Evolutionary conservation across 2,888 invertebrate species (phyloP), one percentile per base, ranked within the genome.

Genomic region (Macrosiphum euphorbiae): DNA sequence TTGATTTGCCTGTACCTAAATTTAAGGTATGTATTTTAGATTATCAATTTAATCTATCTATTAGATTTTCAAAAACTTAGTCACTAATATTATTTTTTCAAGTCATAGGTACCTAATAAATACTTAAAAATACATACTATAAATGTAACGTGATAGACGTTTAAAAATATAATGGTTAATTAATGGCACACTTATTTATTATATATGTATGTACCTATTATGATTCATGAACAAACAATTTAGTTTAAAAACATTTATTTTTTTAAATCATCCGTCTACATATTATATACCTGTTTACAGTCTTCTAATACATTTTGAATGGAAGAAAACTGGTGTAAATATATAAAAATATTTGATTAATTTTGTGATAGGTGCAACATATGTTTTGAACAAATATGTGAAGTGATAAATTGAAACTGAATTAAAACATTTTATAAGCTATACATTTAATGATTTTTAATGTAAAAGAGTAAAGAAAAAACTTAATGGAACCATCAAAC

Each of bases 1-100:
- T 98, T 94, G 98, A 98, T 95, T 96, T 99, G 94, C 97, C 98
- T 94, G 97, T 99, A 94, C 99, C 99, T 95, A 97, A 98, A 97
- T 98, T 97, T 96, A 96, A 96, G 96, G 96, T 96, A 95, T 88
- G 92, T 92, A 92, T 92, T n/a, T 88, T 28, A 78, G 41, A 52
- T 88, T 11, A 91, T 47, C 10, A 88, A 52, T 52, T 78, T 41
- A 20, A 35, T 78, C 35, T 52, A 52, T 7, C 11, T 52, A 24
- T 24, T 52, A 88, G 3, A n/a, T 16, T 88, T 50, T 52, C 8
- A n/a, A 52, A 50, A 35, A 52, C 52, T 28, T 3, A 24, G 1
- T 58, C 26, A 8, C 24, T 58, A 58, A 58, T 58, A 47, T 86
- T 58, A 35, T 61, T 26, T 28, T 28, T 3, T 20, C 44, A 55